Evolutionary conservation across 2,888 invertebrate species (phyloP), one percentile per base, ranked within the genome.

Genomic region (Drosophila kokeensis): DNA sequence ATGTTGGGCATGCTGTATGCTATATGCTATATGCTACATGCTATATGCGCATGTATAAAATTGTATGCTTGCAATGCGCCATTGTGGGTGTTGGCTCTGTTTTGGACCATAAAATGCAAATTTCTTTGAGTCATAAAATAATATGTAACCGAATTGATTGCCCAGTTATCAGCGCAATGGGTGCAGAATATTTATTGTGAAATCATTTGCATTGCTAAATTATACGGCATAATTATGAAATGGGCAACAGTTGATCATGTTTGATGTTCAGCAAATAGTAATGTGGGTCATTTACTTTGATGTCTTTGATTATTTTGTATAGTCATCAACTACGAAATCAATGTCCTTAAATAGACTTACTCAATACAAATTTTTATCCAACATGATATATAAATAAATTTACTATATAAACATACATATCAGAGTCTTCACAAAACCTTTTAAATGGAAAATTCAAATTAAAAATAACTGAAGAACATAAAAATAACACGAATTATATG

Each of bases 111-210:
- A 82, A 86, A 65, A 88, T 83, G 84, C 70, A 49, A 84, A 84
- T 83, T 67, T 72, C 76, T 55, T 73, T 89, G 82, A 87, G 82
- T 87, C 89, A 84, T 81, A 81, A 76, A 84, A 65, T 69, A 69
- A 69, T 70, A 67, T 73, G 48, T 66, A 66, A 60, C 59, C 49
- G 69, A 66, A 67, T 69, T 58, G 53, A 69, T 69, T 68, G 72
- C 53, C 42, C 66, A 36, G 67, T 36, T 68, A 71, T 79, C 73
- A 57, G 57, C 52, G 38, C 30, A 52, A 36, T 11, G 15, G 24
- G 10, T 13, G 15, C 13, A 40, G 48, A 49, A 55, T 48, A 48
- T 57, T 49, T 63, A n/a, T n/a, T n/a, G n/a, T 48, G 2, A 52
- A 30, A 30, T 27, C 15, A 68, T 79, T 77, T 53, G 59, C 49